phyloP scores from a whole-genome alignment of 2,888 invertebrate genomes.

The Dastarcus helophoroides region DNA sequence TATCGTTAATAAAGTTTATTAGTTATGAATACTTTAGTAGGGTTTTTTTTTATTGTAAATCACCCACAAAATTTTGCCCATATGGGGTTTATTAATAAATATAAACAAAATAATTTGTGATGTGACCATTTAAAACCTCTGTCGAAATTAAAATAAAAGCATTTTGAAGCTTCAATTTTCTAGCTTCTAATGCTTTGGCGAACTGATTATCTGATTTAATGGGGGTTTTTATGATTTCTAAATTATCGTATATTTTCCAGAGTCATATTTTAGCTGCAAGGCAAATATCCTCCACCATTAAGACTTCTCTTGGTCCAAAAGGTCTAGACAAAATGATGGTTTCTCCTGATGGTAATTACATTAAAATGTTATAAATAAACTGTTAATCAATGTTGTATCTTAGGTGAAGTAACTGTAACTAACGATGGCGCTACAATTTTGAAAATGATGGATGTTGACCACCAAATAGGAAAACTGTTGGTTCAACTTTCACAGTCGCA shows the following conservation, averaged over 20 bases:
- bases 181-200: no score
- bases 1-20: no score
- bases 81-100: no score
- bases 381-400: slow-evolving; percentile 6
- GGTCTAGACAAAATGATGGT: slow-evolving; percentile 98
- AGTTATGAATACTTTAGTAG: no score
- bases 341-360: slow-evolving; percentile 68
- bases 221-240: slow-evolving; percentile 1
- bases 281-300: slow-evolving; percentile 78
- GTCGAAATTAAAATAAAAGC: no score
- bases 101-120: no score
- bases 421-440: slow-evolving; percentile 99
- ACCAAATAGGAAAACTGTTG: slow-evolving; percentile 95
- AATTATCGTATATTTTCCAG: slow-evolving; percentile 45
- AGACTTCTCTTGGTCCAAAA: slow-evolving; percentile 92
- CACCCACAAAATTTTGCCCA: no score
- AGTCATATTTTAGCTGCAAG: slow-evolving; percentile 96
- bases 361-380: background rate
- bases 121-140: no score
- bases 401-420: slow-evolving; percentile 81
- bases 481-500: slow-evolving; percentile 97
- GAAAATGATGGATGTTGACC: slow-evolving; percentile 97
- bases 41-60: no score
- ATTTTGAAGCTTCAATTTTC: no score
- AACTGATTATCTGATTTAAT: no score